phyloP scores from a whole-genome alignment of 2,113 vertebrate species.

The Strix aluco region DNA sequence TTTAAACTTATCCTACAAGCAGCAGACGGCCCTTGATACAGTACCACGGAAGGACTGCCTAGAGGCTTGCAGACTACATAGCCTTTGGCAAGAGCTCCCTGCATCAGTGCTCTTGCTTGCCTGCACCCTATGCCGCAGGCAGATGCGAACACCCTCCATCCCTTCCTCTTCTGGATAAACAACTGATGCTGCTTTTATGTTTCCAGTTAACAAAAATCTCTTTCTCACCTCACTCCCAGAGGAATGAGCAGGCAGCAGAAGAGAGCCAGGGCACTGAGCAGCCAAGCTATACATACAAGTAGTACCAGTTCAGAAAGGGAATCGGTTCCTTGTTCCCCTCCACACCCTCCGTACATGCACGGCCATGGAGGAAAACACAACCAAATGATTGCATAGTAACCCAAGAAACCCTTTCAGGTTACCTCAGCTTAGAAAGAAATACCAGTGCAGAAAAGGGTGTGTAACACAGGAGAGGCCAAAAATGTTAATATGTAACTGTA shows the following conservation, averaged over 20 bases:
- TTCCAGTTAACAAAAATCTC: neutral
- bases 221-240: neutral
- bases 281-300: neutral
- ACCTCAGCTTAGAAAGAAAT: conserved; percentile 39
- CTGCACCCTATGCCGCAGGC: neutral
- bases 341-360: neutral
- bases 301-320: neutral
- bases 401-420: conserved; percentile 53
- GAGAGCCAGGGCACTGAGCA: neutral
- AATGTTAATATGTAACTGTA: conserved; percentile 49
- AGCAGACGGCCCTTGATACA: rapidly evolving
- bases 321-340: neutral
- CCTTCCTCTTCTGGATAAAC: neutral
- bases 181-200: neutral
- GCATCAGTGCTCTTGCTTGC: neutral
- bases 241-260: neutral
- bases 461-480: conserved; percentile 36
- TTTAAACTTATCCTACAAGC: neutral
- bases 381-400: conserved; percentile 35
- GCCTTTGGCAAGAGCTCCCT: neutral
- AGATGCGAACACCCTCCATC: neutral
- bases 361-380: neutral
- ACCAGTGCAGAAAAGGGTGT: conserved; percentile 27
- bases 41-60: rapidly evolving
- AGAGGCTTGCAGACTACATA: neutral